Evolutionary conservation across 2,888 invertebrate species (phyloP), one percentile per base, ranked within the genome.

Genomic region (Schizotus pectinicornis): DNA sequence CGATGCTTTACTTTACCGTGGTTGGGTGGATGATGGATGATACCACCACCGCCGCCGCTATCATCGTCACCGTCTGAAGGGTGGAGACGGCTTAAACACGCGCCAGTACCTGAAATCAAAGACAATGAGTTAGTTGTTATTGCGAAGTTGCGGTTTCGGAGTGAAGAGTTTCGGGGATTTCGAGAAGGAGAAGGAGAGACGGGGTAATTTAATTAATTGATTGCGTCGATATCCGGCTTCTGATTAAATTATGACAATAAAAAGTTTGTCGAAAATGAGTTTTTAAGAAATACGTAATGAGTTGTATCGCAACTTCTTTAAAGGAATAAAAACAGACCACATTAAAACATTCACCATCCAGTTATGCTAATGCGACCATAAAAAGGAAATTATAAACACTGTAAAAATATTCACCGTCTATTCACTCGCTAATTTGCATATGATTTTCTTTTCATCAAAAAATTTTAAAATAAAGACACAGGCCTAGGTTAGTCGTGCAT

Each of bases 381-480:
- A 78, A 78, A 78, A 77, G 74, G 74, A 74, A 78, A 79, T 79
- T 78, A 79, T 78, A 78, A 79, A 79, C 79, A 78, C 77, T 77
- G 78, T 76, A 75, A 78, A 79, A 79, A 79, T 79, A 79, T 79
- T 78, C 79, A 76, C 76, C 77, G 76, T 72, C 76, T 74, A 77
- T 75, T 75, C 76, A 68, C 70, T 72, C 71, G 66, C 73, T 75
- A 76, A 78, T 79, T 79, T 79, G 78, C 79, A 79, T 78, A 76
- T 77, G 77, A 77, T 78, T 77, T 76, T 74, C 75, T 74, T 74
- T 74, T 67, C n/a, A 46, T 61, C 59, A 64, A 68, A 70, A 72
- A 71, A 71, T 67, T 70, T 67, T 63, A 67, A 71, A 72, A 72
- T 70, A 68, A 70, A 70, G 66, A 69, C 67, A 56, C 36, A 41